phyloP scores from a whole-genome alignment of 2,113 vertebrate genomes.

The Daboia siamensis region DNA sequence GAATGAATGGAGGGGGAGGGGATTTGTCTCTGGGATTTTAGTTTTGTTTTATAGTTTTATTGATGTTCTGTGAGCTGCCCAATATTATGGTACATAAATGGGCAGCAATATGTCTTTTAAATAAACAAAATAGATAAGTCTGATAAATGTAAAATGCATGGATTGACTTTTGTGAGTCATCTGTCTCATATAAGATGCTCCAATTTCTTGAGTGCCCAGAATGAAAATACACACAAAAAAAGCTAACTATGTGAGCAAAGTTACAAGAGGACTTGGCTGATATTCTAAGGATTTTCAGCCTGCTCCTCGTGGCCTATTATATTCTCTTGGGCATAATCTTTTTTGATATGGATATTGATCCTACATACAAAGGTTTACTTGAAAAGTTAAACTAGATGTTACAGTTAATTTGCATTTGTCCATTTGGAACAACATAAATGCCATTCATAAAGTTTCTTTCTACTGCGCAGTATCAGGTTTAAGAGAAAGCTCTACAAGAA shows the following conservation, averaged over 20 bases:
- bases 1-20: background rate
- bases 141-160: slow-evolving; percentile 44
- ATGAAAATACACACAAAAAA: slow-evolving; percentile 53
- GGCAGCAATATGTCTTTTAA: background rate
- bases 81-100: background rate
- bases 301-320: background rate
- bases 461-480: background rate
- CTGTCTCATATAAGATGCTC: slow-evolving; percentile 44
- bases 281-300: background rate
- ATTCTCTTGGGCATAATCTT: background rate
- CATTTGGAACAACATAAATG: background rate
- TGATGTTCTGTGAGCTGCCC: background rate
- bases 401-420: background rate
- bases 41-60: background rate
- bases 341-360: background rate
- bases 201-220: slow-evolving; percentile 49
- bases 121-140: background rate
- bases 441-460: background rate
- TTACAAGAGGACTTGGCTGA: background rate
- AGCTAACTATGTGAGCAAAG: slow-evolving; percentile 15
- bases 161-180: slow-evolving; percentile 42
- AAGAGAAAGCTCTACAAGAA: background rate
- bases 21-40: background rate
- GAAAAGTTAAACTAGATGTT: background rate
- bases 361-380: background rate